Percentiles rank a stretch among this genome's conserved stretches.
phyloP scores from a whole-genome alignment of 2,888 invertebrate species.

The Cephus pulcher region DNA sequence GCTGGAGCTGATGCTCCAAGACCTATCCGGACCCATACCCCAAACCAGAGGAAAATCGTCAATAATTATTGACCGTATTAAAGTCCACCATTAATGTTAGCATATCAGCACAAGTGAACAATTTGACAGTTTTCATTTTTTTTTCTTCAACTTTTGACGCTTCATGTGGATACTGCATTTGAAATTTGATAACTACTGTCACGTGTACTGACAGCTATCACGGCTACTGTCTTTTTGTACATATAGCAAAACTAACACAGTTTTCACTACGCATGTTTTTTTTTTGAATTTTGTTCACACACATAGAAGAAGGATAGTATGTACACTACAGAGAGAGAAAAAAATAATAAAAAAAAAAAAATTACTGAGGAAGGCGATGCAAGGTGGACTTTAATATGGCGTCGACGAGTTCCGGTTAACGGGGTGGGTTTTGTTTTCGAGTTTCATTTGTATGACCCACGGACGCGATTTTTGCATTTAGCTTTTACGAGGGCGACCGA shows the following conservation, averaged over 20 bases:
- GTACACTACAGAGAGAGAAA: background rate
- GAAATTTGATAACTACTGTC: background rate
- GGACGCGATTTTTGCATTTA: background rate
- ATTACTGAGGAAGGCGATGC: constrained; percentile 25
- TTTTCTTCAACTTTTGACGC: background rate
- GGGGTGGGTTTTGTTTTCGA: constrained; percentile 28
- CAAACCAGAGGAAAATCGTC: constrained; percentile 56
- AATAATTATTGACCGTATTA: constrained; percentile 49
- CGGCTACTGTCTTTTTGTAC: background rate
- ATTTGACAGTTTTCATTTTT: constrained; percentile 1
- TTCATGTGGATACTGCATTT: background rate
- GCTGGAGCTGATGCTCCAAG: constrained; percentile 59
- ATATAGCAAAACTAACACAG: constrained; percentile 5
- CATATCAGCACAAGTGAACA: background rate
- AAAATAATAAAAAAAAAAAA: constrained; percentile 20
- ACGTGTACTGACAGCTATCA: background rate
- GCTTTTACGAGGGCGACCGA: background rate
- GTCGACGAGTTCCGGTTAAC: constrained; percentile 54
- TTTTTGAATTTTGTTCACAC: background rate
- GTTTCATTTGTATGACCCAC: background rate
- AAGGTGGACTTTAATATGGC: constrained; percentile 69
- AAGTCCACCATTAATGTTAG: constrained; percentile 50
- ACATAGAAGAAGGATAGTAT: constrained; percentile 10
- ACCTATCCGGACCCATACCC: constrained; percentile 51
- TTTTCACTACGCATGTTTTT: background rate